Evolutionary conservation across 2,113 vertebrate species (phyloP), one percentile per base, ranked within the genome.

Genomic region (Seriola dumerili): DNA sequence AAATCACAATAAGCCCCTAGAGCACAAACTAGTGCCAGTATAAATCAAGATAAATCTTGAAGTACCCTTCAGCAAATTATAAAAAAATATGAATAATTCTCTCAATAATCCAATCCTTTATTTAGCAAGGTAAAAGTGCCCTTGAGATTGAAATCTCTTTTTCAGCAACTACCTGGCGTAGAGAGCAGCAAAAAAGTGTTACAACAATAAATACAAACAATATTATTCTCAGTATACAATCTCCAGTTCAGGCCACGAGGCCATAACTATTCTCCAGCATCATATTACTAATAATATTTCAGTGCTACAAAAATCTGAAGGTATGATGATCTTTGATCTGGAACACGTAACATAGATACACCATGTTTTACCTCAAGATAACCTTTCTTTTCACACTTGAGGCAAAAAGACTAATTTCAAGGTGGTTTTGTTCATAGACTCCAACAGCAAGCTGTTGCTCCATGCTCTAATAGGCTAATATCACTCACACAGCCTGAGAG

Each of bases 351-450:
- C 10, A 42, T 42, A 19, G 48, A 4, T 48, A 23, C 44, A 46
- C 25, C 8, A 4, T 16, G 32, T 62, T 80, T 52, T 70, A 40
- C 36, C 12, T 66, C 9, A 66, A 34, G 13, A 25, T 63, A 1
- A 73, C 57, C 38, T 64, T 59, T 65, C 19, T 54, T 58, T 68
- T 75, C n/a, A 1, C 12, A 42, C 62, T 71, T n/a, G 9, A 69
- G 36, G 58, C 1, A 67, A 32, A 61, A 62, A n/a, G 9, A 40
- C 14, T 71, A 1, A 34, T 58, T 80, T 80, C 42, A 84, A 44
- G 21, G 42, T 36, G 59, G 14, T 62, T 57, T 46, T 76, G 40
- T 72, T 81, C n/a, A 54, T 79, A 81, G 69, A 55, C 23, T 32
- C 29, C 34, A 29, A 42, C 25, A 34, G 48, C n/a, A 5, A 66